Percentiles rank a stretch among this genome's conserved stretches.
These are phyloP conservation scores for Lophius piscatorius DNA, from an alignment of 2,113 vertebrate genomes.

Conservation along the genomic window DNA sequence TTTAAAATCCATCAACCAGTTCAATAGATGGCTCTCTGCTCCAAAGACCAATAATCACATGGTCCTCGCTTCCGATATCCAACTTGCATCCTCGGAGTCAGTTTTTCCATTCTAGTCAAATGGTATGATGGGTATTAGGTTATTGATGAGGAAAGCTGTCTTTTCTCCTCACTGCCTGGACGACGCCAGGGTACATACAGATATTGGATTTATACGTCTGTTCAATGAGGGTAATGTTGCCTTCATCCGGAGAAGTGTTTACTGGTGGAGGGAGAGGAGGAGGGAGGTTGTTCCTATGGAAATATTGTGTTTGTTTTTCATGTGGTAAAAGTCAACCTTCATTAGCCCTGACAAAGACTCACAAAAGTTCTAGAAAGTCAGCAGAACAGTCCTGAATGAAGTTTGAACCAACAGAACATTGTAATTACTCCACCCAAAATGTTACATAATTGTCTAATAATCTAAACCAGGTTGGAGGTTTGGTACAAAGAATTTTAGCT, in stretches of 20 bases:
- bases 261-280: neutral
- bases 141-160: conserved; percentile 57
- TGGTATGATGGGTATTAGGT: conserved; percentile 52
- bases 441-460: too few species aligned
- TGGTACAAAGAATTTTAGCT: too few species aligned
- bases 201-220: conserved; percentile 58
- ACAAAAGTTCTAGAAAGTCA: too few species aligned
- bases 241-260: conserved; percentile 43
- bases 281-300: conserved; percentile 8
- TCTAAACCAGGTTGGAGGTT: too few species aligned
- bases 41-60: conserved; percentile 38
- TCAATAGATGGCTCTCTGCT: conserved; percentile 45
- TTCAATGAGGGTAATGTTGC: conserved; percentile 57
- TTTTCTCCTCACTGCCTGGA: conserved; percentile 50
- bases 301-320: conserved; percentile 5
- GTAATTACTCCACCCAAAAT: too few species aligned
- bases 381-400: too few species aligned
- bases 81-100: conserved; percentile 9
- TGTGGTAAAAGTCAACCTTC: too few species aligned
- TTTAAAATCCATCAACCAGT: conserved; percentile 45
- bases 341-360: too few species aligned
- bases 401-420: too few species aligned
- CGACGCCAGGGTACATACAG: conserved; percentile 32
- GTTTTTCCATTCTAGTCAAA: conserved; percentile 19
- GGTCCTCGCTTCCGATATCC: conserved; percentile 5